These are phyloP conservation scores for Dioctria linearis DNA, from an alignment of 2,888 invertebrate genomes.

Conservation along the genomic window DNA sequence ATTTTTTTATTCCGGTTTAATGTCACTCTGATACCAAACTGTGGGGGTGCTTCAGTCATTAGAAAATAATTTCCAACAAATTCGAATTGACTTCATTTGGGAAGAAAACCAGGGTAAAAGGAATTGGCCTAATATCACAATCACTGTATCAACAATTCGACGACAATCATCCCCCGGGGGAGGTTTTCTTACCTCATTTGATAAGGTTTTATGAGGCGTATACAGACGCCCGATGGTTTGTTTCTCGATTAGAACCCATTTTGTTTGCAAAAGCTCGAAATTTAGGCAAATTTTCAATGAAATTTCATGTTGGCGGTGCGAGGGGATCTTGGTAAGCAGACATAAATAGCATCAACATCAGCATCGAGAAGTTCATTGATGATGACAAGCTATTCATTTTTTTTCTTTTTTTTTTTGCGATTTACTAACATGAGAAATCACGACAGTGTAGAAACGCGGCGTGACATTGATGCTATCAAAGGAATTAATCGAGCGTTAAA, in stretches of 20 bases:
- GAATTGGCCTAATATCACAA: no score
- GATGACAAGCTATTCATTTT: neutral
- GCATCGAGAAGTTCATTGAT: neutral
- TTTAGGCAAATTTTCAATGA: neutral
- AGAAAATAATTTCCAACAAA: neutral
- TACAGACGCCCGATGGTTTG: constrained; percentile 10
- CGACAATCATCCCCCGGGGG: neutral
- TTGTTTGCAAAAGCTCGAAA: constrained; percentile 12
- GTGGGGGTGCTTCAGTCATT: neutral
- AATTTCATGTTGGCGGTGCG: neutral
- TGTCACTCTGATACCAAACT: no score
- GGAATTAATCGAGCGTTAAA: no score
- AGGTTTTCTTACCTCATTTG: constrained; percentile 16
- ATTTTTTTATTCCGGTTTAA: neutral
- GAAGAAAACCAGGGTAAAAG: no score
- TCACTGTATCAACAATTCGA: neutral
- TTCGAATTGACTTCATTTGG: neutral
- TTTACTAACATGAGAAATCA: constrained; percentile 18
- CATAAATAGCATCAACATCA: neutral
- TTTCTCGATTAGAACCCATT: constrained; percentile 37
- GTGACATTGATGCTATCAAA: constrained; percentile 15
- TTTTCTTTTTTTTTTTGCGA: neutral
- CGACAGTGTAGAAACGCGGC: neutral
- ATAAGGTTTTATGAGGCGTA: constrained; percentile 13
- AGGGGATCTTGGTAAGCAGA: neutral